These are phyloP conservation scores for Halesus radiatus DNA, from an alignment of 1,140 invertebrate genomes.

Conservation along the genomic window DNA sequence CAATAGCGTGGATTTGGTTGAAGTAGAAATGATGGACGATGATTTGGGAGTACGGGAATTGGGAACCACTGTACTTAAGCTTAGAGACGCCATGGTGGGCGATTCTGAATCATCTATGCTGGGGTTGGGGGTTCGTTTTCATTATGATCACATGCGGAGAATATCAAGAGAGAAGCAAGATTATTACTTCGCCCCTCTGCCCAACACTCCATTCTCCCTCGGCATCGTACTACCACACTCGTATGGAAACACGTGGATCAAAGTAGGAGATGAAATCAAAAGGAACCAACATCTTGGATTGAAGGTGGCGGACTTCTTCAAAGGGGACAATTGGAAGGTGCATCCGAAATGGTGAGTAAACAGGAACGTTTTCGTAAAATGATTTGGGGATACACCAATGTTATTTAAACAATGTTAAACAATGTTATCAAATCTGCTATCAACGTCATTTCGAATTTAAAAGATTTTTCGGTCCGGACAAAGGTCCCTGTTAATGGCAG, in stretches of 20 bases:
- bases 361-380: too few species aligned
- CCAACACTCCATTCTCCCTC: constrained; percentile 88
- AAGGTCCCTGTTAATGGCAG: too few species aligned
- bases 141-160: constrained; percentile 86
- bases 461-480: too few species aligned
- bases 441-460: too few species aligned
- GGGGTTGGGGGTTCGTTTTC: constrained; percentile 80
- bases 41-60: constrained; percentile 69
- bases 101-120: constrained; percentile 76
- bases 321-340: constrained; percentile 83
- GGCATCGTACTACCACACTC: constrained; percentile 83
- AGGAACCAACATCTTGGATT: constrained; percentile 76
- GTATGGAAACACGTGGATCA: constrained; percentile 84
- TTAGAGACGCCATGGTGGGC: constrained; percentile 83
- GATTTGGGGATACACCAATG: too few species aligned
- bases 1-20: constrained; percentile 95
- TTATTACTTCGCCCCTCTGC: constrained; percentile 87
- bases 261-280: constrained; percentile 79
- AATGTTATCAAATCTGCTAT: too few species aligned
- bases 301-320: constrained; percentile 78
- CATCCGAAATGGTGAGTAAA: constrained; percentile 85
- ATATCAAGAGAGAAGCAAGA: constrained; percentile 84
- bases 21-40: constrained; percentile 90
- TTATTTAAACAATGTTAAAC: too few species aligned
- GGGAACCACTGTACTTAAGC: constrained; percentile 68